These are phyloP conservation scores for Aramus guarauna DNA, from an alignment of 2,113 vertebrate species.

Conservation along the genomic window DNA sequence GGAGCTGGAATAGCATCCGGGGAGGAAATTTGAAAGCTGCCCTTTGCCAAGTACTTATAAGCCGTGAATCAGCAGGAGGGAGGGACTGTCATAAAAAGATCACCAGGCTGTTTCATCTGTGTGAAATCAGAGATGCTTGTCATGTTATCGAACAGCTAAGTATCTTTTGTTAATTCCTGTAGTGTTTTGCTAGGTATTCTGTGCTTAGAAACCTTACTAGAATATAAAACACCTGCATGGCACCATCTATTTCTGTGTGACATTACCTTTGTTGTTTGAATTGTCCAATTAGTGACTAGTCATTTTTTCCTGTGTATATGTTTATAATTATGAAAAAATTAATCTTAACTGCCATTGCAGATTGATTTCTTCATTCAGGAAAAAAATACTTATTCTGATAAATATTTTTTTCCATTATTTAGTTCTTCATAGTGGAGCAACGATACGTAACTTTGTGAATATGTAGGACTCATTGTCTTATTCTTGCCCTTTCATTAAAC, in stretches of 20 bases:
- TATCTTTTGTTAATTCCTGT: slow-evolving; percentile 3
- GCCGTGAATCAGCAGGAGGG: neutral
- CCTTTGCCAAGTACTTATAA: slow-evolving; percentile 5
- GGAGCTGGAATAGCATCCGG: neutral
- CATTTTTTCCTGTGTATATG: neutral
- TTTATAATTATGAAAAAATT: neutral
- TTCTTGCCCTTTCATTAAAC: neutral
- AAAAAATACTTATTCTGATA: neutral
- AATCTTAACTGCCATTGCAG: neutral
- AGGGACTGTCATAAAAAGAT: slow-evolving; percentile 3
- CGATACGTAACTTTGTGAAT: neutral
- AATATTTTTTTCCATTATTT: neutral
- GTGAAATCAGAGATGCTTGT: slow-evolving; percentile 34
- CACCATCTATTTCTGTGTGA: neutral
- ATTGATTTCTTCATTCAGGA: neutral
- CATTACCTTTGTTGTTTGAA: neutral
- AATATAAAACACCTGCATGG: neutral
- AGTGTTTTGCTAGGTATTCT: neutral
- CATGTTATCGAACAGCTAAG: neutral
- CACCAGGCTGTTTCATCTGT: slow-evolving; percentile 16
- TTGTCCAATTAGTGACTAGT: neutral
- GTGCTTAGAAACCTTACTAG: neutral
- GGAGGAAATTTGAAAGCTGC: slow-evolving; percentile 5
- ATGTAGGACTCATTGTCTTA: neutral
- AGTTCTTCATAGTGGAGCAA: neutral